A percentile compares a stretch with the other conserved stretches of the same genome.
Conservation (phyloP, 2,797 vertebrate genomes). For the Columba guinea region DNA sequence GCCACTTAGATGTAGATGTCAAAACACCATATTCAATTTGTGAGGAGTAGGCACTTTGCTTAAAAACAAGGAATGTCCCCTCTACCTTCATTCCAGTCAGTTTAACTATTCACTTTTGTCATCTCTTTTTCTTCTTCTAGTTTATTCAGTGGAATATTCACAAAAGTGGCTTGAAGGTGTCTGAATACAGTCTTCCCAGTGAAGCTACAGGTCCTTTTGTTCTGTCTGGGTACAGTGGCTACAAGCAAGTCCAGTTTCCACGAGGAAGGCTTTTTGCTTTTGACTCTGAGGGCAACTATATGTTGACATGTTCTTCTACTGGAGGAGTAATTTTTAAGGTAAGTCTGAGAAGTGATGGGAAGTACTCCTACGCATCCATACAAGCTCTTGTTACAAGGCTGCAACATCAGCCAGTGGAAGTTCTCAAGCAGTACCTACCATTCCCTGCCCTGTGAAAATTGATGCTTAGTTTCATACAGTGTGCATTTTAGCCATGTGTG, state of each 20-base stretch:
- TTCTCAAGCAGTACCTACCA: not conserved
- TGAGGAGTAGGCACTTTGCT: not conserved
- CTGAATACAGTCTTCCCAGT: slow-evolving; percentile 84
- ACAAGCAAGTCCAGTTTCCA: slow-evolving; percentile 94
- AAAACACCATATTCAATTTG: not conserved
- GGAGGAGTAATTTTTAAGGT: slow-evolving; percentile 94
- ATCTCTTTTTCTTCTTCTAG: slow-evolving; percentile 69
- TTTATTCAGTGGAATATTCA: slow-evolving; percentile 99
- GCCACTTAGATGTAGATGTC: not conserved
- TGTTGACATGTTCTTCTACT: slow-evolving; percentile 87
- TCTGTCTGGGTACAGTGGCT: slow-evolving; percentile 92
- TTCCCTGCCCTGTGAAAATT: not conserved
- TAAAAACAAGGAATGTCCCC: not conserved
- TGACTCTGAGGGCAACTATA: slow-evolving; percentile 94
- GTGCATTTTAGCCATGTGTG: not conserved
- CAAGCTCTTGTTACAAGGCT: not conserved
- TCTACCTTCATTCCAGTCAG: not conserved
- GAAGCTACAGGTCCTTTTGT: slow-evolving; percentile 94
- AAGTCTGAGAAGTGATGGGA: not conserved
- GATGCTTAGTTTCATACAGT: not conserved
- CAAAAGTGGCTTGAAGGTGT: slow-evolving; percentile 92
- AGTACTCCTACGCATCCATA: not conserved
- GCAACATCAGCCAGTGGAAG: not conserved
- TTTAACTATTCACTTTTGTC: not conserved
- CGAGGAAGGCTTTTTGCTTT: slow-evolving; percentile 94